Percentiles rank a stretch among this genome's conserved stretches.
Evolutionary conservation across 2,888 invertebrate species (phyloP).

Genomic region (Tortricodes alternella): DNA sequence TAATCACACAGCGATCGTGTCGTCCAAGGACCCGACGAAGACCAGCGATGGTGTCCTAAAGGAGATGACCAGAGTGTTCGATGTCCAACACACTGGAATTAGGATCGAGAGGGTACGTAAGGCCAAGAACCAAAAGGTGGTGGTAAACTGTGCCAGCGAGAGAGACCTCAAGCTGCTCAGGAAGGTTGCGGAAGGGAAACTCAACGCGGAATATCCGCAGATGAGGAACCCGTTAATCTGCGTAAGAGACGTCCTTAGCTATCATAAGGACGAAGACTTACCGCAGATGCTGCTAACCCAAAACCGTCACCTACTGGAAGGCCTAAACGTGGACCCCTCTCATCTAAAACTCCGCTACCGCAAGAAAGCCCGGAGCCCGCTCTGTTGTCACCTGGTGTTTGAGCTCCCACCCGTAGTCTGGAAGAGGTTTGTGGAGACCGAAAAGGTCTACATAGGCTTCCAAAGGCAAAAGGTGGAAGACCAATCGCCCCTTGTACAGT

Average conservation of each 20-base stretch:
- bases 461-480: neutral
- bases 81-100: neutral
- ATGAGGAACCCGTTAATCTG: too few species aligned
- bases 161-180: neutral
- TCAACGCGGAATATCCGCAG: too few species aligned
- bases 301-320: too few species aligned
- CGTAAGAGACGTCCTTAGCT: too few species aligned
- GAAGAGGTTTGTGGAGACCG: neutral
- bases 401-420: neutral
- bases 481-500: neutral
- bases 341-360: neutral
- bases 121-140: neutral
- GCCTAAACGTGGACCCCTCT: too few species aligned
- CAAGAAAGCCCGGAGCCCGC: neutral
- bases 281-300: too few species aligned
- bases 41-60: neutral
- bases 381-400: neutral
- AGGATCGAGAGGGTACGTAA: neutral
- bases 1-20: neutral
- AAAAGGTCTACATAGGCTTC: neutral
- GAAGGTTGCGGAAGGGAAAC: too few species aligned
- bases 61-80: neutral
- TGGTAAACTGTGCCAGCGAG: neutral
- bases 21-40: neutral
- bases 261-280: too few species aligned